Percentiles rank a stretch among this genome's conserved stretches.
phyloP scores from a whole-genome alignment of 2,113 vertebrate genomes.

The Myodes glareolus region DNA sequence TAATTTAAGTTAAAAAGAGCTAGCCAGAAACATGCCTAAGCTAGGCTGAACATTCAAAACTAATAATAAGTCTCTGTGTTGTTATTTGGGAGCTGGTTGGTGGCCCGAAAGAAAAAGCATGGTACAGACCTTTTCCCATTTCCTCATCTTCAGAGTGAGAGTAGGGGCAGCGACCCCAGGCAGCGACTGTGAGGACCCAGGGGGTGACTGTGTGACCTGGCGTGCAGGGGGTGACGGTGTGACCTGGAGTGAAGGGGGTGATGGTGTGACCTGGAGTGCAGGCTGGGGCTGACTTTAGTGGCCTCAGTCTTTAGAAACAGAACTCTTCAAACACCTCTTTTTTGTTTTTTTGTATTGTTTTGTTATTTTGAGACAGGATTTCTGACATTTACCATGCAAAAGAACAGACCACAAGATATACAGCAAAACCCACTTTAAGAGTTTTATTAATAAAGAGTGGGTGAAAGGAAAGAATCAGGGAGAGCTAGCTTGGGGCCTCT shows the following conservation, averaged over 20 bases:
- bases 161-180: not conserved
- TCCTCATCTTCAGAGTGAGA: not conserved
- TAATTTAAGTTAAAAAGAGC: not conserved
- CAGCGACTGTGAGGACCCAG: too few relatives aligned
- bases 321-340: not conserved
- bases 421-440: too few relatives aligned
- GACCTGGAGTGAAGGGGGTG: not conserved
- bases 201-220: not conserved
- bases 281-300: not conserved
- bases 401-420: too few relatives aligned
- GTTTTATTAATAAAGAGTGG: too few relatives aligned
- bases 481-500: not conserved
- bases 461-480: not conserved
- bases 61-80: not conserved
- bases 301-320: not conserved
- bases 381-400: too few relatives aligned
- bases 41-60: not conserved
- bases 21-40: not conserved
- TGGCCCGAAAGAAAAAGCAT: not conserved
- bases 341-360: too few relatives aligned
- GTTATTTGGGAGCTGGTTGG: not conserved
- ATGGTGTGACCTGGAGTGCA: not conserved
- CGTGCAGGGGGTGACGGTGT: not conserved
- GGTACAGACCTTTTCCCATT: not conserved
- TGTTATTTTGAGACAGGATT: too few relatives aligned